A percentile compares a stretch with the other conserved stretches of the same genome.
phyloP scores from a whole-genome alignment of 2,113 vertebrate genomes.

The Eira barbara region DNA sequence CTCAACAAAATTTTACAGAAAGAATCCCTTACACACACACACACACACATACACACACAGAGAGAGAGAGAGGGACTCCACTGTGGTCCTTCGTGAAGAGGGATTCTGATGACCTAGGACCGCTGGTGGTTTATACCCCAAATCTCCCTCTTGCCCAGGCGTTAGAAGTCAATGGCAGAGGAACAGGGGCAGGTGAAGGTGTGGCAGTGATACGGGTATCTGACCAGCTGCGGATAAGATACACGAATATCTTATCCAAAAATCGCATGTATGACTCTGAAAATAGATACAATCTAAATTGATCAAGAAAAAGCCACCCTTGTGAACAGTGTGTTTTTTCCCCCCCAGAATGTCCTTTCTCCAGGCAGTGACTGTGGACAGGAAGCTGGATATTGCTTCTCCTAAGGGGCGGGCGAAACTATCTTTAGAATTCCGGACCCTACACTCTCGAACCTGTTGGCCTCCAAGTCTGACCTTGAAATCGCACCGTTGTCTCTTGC shows the following conservation, averaged over 20 bases:
- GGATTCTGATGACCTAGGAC: background rate
- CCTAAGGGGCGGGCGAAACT: background rate
- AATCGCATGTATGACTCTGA: background rate
- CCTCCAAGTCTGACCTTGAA: constrained; percentile 11
- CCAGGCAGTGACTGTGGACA: background rate
- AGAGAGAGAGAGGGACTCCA: background rate
- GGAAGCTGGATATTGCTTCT: background rate
- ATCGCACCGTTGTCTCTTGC: background rate
- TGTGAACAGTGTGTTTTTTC: background rate
- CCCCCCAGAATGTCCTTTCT: background rate
- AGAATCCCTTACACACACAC: background rate
- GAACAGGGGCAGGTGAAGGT: background rate
- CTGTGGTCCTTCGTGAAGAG: background rate
- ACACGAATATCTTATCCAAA: background rate
- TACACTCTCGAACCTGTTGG: background rate
- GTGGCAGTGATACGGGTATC: background rate
- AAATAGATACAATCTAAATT: background rate
- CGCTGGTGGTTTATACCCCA: background rate
- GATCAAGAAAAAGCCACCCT: background rate
- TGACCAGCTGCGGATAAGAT: background rate
- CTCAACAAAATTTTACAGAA: background rate
- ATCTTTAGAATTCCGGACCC: constrained; percentile 10
- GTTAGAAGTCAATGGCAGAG: background rate
- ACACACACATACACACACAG: background rate
- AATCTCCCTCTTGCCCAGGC: background rate